These are phyloP conservation scores for Vespertilio murinus DNA, from an alignment of 2,797 vertebrate genomes.

Conservation along the genomic window DNA sequence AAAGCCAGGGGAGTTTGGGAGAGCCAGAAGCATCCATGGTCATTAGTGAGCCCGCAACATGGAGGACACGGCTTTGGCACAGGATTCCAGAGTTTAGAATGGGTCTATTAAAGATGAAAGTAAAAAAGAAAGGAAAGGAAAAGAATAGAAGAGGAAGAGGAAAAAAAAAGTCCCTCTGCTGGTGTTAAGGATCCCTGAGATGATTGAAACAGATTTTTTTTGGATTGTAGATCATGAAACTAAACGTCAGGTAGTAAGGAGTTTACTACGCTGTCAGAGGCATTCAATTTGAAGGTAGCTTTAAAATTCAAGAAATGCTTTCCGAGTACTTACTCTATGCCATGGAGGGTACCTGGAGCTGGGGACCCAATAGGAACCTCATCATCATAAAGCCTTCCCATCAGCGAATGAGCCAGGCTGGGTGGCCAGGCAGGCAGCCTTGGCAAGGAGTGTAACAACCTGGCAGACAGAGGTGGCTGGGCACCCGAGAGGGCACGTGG, in stretches of 20 bases:
- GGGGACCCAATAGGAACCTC: not conserved
- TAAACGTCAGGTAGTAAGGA: not conserved
- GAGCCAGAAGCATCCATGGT: not conserved
- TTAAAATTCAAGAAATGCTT: not conserved
- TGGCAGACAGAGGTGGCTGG: not conserved
- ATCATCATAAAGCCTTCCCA: not conserved
- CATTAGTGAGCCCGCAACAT: not conserved
- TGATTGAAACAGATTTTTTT: not conserved
- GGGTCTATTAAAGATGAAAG: not conserved
- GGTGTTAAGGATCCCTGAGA: not conserved
- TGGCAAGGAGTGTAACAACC: not conserved
- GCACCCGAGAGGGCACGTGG: not conserved
- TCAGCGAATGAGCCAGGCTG: not conserved
- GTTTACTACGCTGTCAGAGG: not conserved
- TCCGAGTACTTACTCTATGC: not conserved
- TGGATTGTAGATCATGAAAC: not conserved
- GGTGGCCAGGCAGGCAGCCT: not conserved
- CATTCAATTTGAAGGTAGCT: not conserved
- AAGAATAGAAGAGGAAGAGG: not conserved
- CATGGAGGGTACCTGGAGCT: too few relatives aligned
- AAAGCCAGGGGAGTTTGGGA: constrained; percentile 41
- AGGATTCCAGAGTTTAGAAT: not conserved
- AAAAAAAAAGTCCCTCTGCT: not conserved
- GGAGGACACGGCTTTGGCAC: not conserved
- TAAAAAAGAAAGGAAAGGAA: not conserved